A percentile compares a stretch with the other conserved stretches of the same genome.
These are phyloP conservation scores for Bradypodion pumilum DNA, from an alignment of 2,797 vertebrate genomes.

Conservation along the genomic window DNA sequence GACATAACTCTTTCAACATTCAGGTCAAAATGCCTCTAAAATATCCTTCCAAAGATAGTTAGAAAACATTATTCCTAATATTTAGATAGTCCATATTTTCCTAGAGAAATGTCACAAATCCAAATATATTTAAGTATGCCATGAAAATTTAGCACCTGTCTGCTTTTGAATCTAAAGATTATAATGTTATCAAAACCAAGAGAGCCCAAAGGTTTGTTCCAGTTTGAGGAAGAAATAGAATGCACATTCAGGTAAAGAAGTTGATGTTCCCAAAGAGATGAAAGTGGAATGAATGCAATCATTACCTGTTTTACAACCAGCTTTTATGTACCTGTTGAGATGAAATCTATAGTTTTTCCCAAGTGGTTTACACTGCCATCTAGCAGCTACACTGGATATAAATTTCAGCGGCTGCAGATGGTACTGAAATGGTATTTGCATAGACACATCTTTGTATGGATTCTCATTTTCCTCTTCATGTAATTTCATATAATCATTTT, in stretches of 20 bases:
- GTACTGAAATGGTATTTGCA: constrained; percentile 35
- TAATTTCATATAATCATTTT: constrained; percentile 23
- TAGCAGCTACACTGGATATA: constrained; percentile 63
- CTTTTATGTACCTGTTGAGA: not conserved
- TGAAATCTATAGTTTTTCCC: constrained; percentile 27
- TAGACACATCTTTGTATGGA: constrained; percentile 46
- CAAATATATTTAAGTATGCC: not conserved
- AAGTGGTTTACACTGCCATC: constrained; percentile 66
- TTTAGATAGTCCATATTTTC: too few species aligned
- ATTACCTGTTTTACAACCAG: not conserved
- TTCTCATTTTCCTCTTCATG: constrained; percentile 40
- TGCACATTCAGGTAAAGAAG: not conserved
- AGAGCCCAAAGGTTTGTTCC: not conserved
- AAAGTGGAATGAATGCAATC: not conserved
- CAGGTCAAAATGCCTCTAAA: too few species aligned
- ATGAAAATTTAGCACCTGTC: not conserved
- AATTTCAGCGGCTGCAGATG: constrained; percentile 2
- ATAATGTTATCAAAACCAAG: not conserved
- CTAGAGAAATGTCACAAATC: not conserved
- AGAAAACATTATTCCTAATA: too few species aligned
- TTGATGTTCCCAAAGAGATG: not conserved
- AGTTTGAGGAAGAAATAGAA: not conserved
- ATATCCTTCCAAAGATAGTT: too few species aligned
- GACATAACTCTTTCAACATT: too few species aligned
- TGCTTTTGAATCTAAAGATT: not conserved